phyloP scores from a whole-genome alignment of 1,140 invertebrate species.

The Panagrolaimus sp. region DNA sequence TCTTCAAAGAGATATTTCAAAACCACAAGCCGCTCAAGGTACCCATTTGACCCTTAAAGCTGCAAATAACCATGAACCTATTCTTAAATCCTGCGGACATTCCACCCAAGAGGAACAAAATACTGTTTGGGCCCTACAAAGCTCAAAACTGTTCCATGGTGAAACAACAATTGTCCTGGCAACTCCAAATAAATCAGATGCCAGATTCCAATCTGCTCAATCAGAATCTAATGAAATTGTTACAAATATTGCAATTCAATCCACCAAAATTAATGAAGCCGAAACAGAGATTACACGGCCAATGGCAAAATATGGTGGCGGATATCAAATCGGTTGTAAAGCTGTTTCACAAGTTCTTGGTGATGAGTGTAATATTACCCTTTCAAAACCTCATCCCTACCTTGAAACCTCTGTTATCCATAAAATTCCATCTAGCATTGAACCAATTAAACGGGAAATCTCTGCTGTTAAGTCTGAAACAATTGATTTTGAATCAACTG shows the following conservation, averaged over 20 bases:
- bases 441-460: constrained; percentile 13
- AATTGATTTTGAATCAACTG: constrained; percentile 32
- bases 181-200: constrained; percentile 22
- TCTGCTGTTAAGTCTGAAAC: constrained; percentile 21
- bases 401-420: constrained; percentile 20
- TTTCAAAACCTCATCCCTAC: constrained; percentile 25
- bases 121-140: not conserved
- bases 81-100: not conserved
- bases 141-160: not conserved
- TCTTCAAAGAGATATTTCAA: not conserved
- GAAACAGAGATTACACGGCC: constrained; percentile 34
- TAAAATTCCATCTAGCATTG: constrained; percentile 9
- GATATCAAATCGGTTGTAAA: constrained; percentile 24
- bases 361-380: constrained; percentile 28
- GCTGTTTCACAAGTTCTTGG: constrained; percentile 29
- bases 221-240: constrained; percentile 24
- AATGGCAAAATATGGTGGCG: constrained; percentile 30
- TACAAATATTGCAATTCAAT: constrained; percentile 28
- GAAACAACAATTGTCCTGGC: constrained; percentile 22
- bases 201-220: not conserved
- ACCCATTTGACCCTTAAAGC: constrained; percentile 16
- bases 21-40: constrained; percentile 3
- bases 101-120: not conserved
- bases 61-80: constrained; percentile 26
- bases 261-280: constrained; percentile 18